These are phyloP conservation scores for Rhopalosiphum maidis DNA, from an alignment of 1,140 invertebrate species.

Conservation along the genomic window DNA sequence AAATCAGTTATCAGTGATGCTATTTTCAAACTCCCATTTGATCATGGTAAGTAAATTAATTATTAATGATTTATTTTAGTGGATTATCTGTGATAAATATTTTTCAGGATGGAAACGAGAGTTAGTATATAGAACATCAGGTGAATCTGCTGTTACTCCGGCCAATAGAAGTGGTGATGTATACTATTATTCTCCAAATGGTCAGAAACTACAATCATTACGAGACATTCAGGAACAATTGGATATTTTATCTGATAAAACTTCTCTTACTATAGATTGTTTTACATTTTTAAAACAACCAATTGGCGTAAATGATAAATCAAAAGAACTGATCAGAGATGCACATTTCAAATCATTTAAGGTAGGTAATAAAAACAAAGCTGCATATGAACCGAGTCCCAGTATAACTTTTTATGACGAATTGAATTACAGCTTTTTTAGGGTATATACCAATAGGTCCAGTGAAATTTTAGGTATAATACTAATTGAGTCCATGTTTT, in stretches of 20 bases:
- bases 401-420: too few species aligned
- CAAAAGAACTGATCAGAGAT: conserved; percentile 63
- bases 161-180: conserved; percentile 71
- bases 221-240: conserved; percentile 68
- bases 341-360: conserved; percentile 46
- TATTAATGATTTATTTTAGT: not conserved
- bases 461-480: too few species aligned
- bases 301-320: conserved; percentile 72
- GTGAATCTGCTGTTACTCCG: conserved; percentile 61
- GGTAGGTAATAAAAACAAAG: conserved; percentile 18
- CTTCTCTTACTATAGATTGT: conserved; percentile 71
- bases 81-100: not conserved
- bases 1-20: conserved; percentile 65
- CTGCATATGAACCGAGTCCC: too few species aligned
- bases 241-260: conserved; percentile 62
- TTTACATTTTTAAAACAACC: conserved; percentile 80
- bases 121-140: conserved; percentile 72
- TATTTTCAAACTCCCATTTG: conserved; percentile 70
- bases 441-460: too few species aligned
- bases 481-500: too few species aligned
- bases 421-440: too few species aligned
- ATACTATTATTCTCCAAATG: conserved; percentile 77
- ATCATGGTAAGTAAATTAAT: conserved; percentile 64
- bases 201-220: conserved; percentile 75
- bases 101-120: conserved; percentile 74